Evolutionary conservation across 1,140 invertebrate species (phyloP).

Genomic region (Drosophila guanche): DNA sequence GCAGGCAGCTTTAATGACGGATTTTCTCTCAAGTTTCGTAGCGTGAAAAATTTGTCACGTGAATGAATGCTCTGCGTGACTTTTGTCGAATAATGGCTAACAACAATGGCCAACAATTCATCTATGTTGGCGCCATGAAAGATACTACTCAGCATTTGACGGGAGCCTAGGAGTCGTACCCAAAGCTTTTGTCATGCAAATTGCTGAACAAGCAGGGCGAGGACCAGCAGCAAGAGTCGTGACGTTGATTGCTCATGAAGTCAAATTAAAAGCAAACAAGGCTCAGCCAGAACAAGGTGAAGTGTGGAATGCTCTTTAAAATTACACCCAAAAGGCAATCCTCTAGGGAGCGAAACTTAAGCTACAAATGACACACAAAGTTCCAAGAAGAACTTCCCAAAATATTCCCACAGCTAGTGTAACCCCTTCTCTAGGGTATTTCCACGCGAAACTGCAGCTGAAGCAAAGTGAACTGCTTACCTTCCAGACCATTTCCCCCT

Average conservation of each 20-base stretch:
- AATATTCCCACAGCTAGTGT: constrained; percentile 2
- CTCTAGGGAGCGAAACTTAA: neutral
- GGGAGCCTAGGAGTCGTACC: neutral
- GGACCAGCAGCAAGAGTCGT: neutral
- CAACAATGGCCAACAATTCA: constrained; percentile 3
- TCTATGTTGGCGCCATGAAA: constrained; percentile 7
- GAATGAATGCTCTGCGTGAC: constrained; percentile 11
- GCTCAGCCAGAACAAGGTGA: neutral
- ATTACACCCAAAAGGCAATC: neutral
- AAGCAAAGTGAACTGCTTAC: constrained; percentile 38
- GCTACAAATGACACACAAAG: neutral
- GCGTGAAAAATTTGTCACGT: neutral
- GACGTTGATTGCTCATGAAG: constrained; percentile 50
- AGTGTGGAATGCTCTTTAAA: constrained; percentile 3
- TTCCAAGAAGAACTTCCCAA: no score
- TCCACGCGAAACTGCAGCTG: no score
- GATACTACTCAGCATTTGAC: constrained; percentile 40
- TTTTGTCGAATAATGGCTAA: constrained; percentile 29
- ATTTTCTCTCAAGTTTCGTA: no score
- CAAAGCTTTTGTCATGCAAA: constrained; percentile 74
- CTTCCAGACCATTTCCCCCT: constrained; percentile 39
- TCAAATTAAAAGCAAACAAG: constrained; percentile 71
- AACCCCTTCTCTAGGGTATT: no score
- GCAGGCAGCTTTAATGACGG: neutral
- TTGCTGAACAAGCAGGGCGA: constrained; percentile 60